Percentiles rank a stretch among this genome's conserved stretches.
Evolutionary conservation across 2,113 vertebrate genomes (phyloP).

Genomic region (Beaufortia kweichowensis): DNA sequence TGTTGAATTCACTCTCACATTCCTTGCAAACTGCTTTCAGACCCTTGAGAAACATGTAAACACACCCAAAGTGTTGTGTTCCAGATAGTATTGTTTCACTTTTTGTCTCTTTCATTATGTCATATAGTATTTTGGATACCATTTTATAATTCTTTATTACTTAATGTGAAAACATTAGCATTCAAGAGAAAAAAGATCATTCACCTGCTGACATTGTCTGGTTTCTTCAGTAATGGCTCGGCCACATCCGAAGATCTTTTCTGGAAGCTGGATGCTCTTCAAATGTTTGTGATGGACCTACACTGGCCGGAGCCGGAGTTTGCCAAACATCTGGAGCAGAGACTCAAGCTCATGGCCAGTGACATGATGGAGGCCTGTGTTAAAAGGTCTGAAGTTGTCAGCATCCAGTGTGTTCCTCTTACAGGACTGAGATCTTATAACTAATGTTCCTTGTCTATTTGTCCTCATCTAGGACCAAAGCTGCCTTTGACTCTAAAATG

Average conservation of each 20-base stretch:
- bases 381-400: slow-evolving; percentile 80
- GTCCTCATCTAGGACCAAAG: slow-evolving; percentile 81
- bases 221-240: slow-evolving; percentile 83
- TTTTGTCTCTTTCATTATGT: no score
- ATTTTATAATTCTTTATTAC: no score
- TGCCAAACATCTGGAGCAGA: slow-evolving; percentile 92
- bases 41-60: no score
- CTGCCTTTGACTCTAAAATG: slow-evolving; percentile 89
- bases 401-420: neutral
- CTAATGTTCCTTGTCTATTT: neutral
- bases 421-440: neutral
- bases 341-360: slow-evolving; percentile 97
- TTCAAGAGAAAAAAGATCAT: neutral
- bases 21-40: no score
- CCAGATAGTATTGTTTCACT: no score
- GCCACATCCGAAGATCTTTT: slow-evolving; percentile 95
- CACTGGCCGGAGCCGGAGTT: slow-evolving; percentile 97
- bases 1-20: no score
- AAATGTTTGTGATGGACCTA: slow-evolving; percentile 93
- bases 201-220: neutral
- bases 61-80: no score
- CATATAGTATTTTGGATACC: no score
- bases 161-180: no score
- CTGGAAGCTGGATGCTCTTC: slow-evolving; percentile 96
- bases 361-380: slow-evolving; percentile 99